These are phyloP conservation scores for Microlaimidae sp. DNA, from an alignment of 2,888 invertebrate genomes.

Conservation along the genomic window DNA sequence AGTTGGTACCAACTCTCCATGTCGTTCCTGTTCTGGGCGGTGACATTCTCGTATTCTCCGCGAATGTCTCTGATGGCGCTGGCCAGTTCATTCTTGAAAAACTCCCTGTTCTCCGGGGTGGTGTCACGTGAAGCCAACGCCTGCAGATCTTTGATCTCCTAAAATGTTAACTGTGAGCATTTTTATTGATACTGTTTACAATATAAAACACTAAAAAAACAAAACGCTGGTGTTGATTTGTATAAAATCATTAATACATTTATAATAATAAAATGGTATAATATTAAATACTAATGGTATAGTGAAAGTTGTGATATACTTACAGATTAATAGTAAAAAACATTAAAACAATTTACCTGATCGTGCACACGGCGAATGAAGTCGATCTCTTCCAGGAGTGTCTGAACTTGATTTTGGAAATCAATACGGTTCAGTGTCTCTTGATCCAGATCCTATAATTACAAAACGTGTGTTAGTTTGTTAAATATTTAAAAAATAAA, in stretches of 20 bases:
- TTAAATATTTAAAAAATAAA: too few relatives aligned
- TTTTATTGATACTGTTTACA: too few relatives aligned
- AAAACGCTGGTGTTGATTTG: too few relatives aligned
- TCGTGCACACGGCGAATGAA: slow-evolving; percentile 42
- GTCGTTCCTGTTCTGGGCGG: slow-evolving; percentile 37
- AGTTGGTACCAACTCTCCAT: slow-evolving; percentile 42
- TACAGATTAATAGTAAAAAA: background rate
- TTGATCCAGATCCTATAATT: slow-evolving; percentile 42
- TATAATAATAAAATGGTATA: background rate
- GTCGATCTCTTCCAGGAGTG: slow-evolving; percentile 42
- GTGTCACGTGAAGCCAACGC: slow-evolving; percentile 42
- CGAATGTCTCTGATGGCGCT: slow-evolving; percentile 43
- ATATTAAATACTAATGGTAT: background rate
- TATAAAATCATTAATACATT: too few relatives aligned
- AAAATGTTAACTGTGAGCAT: too few relatives aligned
- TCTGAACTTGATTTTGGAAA: slow-evolving; percentile 42
- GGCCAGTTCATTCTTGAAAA: slow-evolving; percentile 44
- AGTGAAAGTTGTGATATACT: background rate
- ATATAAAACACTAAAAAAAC: too few relatives aligned
- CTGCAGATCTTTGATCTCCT: slow-evolving; percentile 43
- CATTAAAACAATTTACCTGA: slow-evolving; percentile 31
- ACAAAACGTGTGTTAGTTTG: too few relatives aligned
- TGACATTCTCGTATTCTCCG: slow-evolving; percentile 41
- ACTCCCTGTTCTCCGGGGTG: slow-evolving; percentile 43
- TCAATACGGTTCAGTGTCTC: slow-evolving; percentile 42